A percentile compares a stretch with the other conserved stretches of the same genome.
These are phyloP conservation scores for Phortica magna DNA, from an alignment of 2,888 invertebrate genomes.

Conservation along the genomic window DNA sequence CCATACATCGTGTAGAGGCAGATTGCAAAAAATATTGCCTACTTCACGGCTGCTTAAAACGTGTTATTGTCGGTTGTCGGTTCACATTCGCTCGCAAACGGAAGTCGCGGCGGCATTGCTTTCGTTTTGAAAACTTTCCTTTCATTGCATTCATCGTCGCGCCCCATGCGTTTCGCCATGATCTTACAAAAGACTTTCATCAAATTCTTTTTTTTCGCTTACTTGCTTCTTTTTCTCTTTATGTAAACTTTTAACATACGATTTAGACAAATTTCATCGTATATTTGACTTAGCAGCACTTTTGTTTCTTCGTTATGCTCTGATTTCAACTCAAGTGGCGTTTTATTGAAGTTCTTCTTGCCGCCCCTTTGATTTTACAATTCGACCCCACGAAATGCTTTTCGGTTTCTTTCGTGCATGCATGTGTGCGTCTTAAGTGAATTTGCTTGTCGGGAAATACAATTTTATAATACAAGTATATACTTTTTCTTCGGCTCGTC, in stretches of 20 bases:
- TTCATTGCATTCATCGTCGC: background rate
- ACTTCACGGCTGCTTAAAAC: slow-evolving; percentile 24
- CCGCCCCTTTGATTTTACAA: background rate
- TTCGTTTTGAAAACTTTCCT: slow-evolving; percentile 10
- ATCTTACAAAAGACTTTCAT: background rate
- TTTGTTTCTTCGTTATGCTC: background rate
- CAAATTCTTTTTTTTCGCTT: background rate
- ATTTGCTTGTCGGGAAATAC: slow-evolving; percentile 36
- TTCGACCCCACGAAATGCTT: background rate
- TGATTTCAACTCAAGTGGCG: slow-evolving; percentile 1
- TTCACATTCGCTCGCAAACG: background rate
- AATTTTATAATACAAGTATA: slow-evolving; percentile 12
- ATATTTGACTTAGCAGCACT: slow-evolving; percentile 17
- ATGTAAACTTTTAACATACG: slow-evolving; percentile 2
- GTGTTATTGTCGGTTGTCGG: background rate
- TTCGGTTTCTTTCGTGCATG: slow-evolving; percentile 9
- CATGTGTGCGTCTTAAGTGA: slow-evolving; percentile 38
- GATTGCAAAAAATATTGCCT: slow-evolving; percentile 11
- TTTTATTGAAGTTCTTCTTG: slow-evolving; percentile 24
- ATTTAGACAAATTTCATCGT: slow-evolving; percentile 22
- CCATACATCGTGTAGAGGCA: background rate
- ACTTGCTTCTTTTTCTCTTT: background rate
- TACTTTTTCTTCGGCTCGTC: background rate
- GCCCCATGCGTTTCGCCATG: background rate
- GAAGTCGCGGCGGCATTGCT: background rate